These are phyloP conservation scores for Sarcophaga subvicina DNA, from an alignment of 2,888 invertebrate species.

Conservation along the genomic window DNA sequence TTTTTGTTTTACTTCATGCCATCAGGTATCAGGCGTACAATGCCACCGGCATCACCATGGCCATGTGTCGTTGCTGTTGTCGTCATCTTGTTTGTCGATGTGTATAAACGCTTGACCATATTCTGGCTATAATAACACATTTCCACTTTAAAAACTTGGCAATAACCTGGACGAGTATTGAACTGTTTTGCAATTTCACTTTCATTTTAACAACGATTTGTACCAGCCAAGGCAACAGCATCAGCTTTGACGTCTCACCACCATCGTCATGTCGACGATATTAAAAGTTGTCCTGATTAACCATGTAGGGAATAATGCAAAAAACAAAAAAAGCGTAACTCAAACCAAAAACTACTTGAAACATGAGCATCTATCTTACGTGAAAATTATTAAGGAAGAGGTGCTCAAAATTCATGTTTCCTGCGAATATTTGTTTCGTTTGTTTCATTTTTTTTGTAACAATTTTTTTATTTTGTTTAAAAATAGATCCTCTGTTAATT, in stretches of 20 bases:
- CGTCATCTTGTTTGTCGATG: conserved; percentile 18
- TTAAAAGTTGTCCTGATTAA: conserved; percentile 57
- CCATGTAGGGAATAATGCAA: conserved; percentile 41
- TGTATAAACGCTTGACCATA: conserved; percentile 10
- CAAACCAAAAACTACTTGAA: not conserved
- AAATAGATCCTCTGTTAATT: conserved; percentile 50
- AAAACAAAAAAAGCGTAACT: not conserved
- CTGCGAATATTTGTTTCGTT: conserved; percentile 15
- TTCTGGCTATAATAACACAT: conserved; percentile 49
- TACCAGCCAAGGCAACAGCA: conserved; percentile 35
- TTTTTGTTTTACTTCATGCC: conserved; percentile 25
- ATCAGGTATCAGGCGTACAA: not conserved
- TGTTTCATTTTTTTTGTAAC: not conserved
- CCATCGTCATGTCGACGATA: conserved; percentile 37
- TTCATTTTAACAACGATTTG: conserved; percentile 60
- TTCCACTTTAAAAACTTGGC: conserved; percentile 46
- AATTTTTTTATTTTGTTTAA: conserved; percentile 40
- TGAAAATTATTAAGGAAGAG: not conserved
- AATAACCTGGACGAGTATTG: conserved; percentile 17
- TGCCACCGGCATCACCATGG: conserved; percentile 5
- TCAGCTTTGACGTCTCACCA: conserved; percentile 25
- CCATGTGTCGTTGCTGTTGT: conserved; percentile 18
- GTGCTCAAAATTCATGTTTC: not conserved
- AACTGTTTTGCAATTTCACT: conserved; percentile 61
- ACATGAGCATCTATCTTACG: conserved; percentile 2